Evolutionary conservation across 1,140 invertebrate species (phyloP).

Genomic region (Berghia stephanieae): DNA sequence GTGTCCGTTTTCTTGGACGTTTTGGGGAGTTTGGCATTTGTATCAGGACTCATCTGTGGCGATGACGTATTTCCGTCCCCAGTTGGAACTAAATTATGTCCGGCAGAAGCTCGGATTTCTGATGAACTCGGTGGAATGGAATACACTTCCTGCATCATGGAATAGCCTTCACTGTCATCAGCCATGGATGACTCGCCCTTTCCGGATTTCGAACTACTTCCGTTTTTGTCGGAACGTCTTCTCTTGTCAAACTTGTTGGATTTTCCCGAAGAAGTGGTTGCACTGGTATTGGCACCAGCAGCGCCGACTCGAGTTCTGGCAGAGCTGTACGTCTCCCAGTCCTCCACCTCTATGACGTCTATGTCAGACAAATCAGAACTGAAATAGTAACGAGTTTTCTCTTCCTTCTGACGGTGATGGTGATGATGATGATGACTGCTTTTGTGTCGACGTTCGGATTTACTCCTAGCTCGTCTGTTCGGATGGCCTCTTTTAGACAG

Average conservation of each 20-base stretch:
- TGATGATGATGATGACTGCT: conserved; percentile 21
- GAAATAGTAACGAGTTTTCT: conserved; percentile 27
- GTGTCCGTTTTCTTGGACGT: background rate
- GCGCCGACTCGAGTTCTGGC: no score
- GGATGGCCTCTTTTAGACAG: no score
- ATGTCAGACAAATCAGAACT: conserved; percentile 30
- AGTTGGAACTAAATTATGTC: no score
- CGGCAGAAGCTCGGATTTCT: background rate
- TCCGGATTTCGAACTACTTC: no score
- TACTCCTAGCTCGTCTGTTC: no score
- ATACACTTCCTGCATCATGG: conserved; percentile 23
- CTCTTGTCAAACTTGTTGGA: background rate
- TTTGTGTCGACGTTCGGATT: no score
- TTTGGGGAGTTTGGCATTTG: background rate
- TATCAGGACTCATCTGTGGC: background rate
- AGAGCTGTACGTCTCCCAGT: conserved; percentile 1
- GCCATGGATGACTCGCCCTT: no score
- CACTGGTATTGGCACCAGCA: no score
- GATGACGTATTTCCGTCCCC: background rate
- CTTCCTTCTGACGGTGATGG: conserved; percentile 2
- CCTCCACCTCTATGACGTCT: conserved; percentile 27
- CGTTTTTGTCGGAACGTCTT: background rate
- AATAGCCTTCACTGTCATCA: no score
- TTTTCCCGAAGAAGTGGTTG: background rate
- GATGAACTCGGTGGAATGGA: conserved; percentile 8